Evolutionary conservation across 1,140 invertebrate genomes (phyloP), one percentile per base, ranked within the genome.

Genomic region (Ceratina australensis): DNA sequence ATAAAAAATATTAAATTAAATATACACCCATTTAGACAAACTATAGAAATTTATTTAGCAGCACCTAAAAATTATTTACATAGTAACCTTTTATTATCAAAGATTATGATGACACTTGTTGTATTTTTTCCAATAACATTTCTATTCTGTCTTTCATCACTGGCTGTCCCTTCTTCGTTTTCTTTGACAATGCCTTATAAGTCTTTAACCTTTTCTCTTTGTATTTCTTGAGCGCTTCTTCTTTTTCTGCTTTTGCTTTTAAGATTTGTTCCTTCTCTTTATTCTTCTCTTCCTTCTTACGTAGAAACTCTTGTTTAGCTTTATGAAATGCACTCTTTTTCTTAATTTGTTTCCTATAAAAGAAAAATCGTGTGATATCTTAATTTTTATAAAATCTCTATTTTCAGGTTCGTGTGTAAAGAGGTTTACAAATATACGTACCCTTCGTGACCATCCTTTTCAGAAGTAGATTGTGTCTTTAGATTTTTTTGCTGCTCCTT

Each of bases 161-260:
- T 5, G 96, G 96, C 87, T 97, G 96, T 13, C 96, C 96, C 88
- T 94, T 95, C 78, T 93, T 95, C 3, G 94, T 97, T 87, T 95
- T 96, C 85, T 94, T 95, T 42, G 94, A 94, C 26, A 96, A 89
- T 79, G 94, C 94, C 87, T 95, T 96, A 77, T 93, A 95, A 67
- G 93, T 94, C 50, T 94, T 92, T 15, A 93, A 90, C 87, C 95
- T 96, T 56, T 94, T 94, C 81, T 94, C 92, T 79, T 94, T 95
- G 79, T 95, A 96, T 77, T 94, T 93, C 73, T 93, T 92, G 65
- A 95, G 82, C 8, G 96, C 95, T 85, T 94, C 90, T 63, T 93
- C 89, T 83, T 89, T 93, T 87, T 95, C 94, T 54, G 92, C 87
- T 88, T 93, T 93, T 56, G 85, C 89, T 72, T 90, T 93, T 10